A percentile compares a stretch with the other conserved stretches of the same genome.
These are phyloP conservation scores for Cryptus armator DNA, from an alignment of 2,888 invertebrate species.

Conservation along the genomic window DNA sequence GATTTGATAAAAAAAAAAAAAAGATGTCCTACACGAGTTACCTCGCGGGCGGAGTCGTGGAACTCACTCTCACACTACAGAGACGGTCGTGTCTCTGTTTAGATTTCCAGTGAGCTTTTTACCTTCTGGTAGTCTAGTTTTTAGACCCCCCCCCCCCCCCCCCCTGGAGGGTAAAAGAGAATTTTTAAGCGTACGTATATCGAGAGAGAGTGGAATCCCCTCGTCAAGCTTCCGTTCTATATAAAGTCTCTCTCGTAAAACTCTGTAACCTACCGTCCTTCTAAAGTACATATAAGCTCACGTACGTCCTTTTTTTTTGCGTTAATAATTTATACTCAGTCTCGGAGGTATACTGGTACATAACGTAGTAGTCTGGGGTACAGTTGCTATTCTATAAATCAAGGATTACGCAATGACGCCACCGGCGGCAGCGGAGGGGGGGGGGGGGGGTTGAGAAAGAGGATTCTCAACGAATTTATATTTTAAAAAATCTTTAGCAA, in stretches of 20 bases:
- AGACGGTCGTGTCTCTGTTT: neutral
- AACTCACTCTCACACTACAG: neutral
- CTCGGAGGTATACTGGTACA: conserved; percentile 13
- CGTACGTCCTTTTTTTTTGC: conserved; percentile 12
- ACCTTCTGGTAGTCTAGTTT: conserved; percentile 28
- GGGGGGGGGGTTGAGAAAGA: neutral
- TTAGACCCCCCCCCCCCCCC: neutral
- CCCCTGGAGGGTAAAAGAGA: conserved; percentile 52
- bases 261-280: conserved; percentile 17
- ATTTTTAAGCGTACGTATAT: conserved; percentile 48
- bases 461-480: conserved; percentile 42
- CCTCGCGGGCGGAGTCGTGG: neutral
- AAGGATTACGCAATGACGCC: conserved; percentile 48
- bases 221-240: conserved; percentile 27
- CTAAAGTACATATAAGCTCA: conserved; percentile 12
- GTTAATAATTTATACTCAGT: conserved; percentile 49
- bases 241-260: conserved; percentile 32
- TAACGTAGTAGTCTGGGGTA: conserved; percentile 13
- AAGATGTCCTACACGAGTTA: neutral
- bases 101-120: conserved; percentile 39
- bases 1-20: neutral
- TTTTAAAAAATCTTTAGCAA: neutral
- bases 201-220: conserved; percentile 26
- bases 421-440: neutral
- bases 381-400: conserved; percentile 38